Evolutionary conservation across 2,113 vertebrate species (phyloP).

Genomic region (Sus scrofa): DNA sequence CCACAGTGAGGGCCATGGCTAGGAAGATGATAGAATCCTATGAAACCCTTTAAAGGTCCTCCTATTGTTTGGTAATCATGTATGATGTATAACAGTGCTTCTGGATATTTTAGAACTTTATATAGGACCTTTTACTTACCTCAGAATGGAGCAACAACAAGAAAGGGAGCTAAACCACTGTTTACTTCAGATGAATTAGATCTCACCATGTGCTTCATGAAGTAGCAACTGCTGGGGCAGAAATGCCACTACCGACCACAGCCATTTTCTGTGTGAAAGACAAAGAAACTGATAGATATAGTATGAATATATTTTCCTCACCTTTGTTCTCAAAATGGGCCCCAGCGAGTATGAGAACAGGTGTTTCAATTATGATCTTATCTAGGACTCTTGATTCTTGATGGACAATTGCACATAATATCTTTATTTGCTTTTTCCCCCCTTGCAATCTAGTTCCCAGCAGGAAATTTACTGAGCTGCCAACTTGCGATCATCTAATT

Average conservation of each 20-base stretch:
- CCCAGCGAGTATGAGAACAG: constrained; percentile 49
- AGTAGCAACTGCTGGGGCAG: neutral
- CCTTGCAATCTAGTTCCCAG: constrained; percentile 78
- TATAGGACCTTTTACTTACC: neutral
- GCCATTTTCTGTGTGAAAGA: neutral
- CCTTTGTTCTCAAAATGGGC: constrained; percentile 51
- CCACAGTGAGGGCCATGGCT: neutral
- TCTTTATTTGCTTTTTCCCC: constrained; percentile 77
- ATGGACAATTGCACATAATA: constrained; percentile 82
- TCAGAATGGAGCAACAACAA: neutral
- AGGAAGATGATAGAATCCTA: neutral
- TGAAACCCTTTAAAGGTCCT: neutral
- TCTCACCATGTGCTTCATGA: neutral
- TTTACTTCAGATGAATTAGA: neutral
- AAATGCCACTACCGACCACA: neutral
- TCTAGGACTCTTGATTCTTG: constrained; percentile 58
- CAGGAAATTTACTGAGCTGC: constrained; percentile 83
- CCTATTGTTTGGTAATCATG: neutral
- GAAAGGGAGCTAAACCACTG: neutral
- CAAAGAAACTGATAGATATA: neutral
- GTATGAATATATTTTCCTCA: constrained; percentile 29
- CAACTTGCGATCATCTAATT: constrained; percentile 84
- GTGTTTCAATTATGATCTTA: constrained; percentile 70
- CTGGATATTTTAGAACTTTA: constrained; percentile 11
- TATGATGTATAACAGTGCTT: neutral